Evolutionary conservation across 2,797 vertebrate genomes (phyloP), one percentile per base, ranked within the genome.

Genomic region (Propithecus perrieri): DNA sequence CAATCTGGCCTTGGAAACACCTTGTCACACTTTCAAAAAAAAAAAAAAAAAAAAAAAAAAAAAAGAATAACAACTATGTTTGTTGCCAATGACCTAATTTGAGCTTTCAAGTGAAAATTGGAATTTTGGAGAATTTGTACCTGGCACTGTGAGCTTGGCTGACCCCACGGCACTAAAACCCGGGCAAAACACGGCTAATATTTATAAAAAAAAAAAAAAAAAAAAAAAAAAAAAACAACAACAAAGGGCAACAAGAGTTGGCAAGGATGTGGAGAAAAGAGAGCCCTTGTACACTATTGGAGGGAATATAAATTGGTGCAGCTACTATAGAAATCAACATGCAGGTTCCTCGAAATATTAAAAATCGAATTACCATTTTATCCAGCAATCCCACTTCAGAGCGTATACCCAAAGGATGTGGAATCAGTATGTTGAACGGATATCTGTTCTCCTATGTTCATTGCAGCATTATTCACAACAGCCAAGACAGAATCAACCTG

Each of bases 121-220:
- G n/a, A n/a, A n/a, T n/a, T n/a, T n/a, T n/a, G n/a, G n/a, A n/a
- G n/a, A n/a, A n/a, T n/a, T n/a, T n/a, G n/a, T n/a, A n/a, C n/a
- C n/a, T n/a, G n/a, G n/a, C n/a, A n/a, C 38, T 38, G 38, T 38
- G 38, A 38, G 38, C 3, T 38, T 3, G 38, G 38, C 38, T 38
- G 38, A 38, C 3, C 3, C 38, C 38, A 38, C 38, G 38, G 38
- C 38, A 38, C 38, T 38, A 2, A 38, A 38, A 4, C 38, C 38
- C 0, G 38, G 38, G 38, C 3, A 3, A 38, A 3, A 38, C 3
- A 38, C 38, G n/a, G n/a, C n/a, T n/a, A n/a, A n/a, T n/a, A n/a
- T n/a, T n/a, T n/a, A n/a, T n/a, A n/a, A n/a, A n/a, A n/a, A n/a
- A n/a, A n/a, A n/a, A n/a, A n/a, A n/a, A n/a, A n/a, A 7, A 28